phyloP scores from a whole-genome alignment of 2,797 vertebrate species.

The Hyperoplus immaculatus region DNA sequence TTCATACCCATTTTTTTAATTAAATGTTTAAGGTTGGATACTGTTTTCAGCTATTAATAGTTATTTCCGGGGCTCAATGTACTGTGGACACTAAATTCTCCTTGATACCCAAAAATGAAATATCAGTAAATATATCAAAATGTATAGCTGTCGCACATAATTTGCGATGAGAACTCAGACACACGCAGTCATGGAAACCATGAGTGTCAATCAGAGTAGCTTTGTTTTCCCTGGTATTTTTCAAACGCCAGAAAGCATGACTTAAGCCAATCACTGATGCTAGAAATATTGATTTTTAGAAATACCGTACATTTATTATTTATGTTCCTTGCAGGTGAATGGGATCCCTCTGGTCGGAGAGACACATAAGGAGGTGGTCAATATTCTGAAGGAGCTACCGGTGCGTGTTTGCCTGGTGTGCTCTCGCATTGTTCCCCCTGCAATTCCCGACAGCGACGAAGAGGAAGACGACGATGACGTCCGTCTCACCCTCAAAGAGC shows the following conservation, averaged over 20 bases:
- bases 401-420: constrained; percentile 90
- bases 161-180: neutral
- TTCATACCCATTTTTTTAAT: constrained; percentile 36
- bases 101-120: constrained; percentile 25
- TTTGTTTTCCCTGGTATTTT: constrained; percentile 4
- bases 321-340: constrained; percentile 87
- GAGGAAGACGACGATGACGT: constrained; percentile 80
- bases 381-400: constrained; percentile 92
- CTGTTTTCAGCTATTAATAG: constrained; percentile 29
- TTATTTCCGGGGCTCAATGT: constrained; percentile 29
- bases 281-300: constrained; percentile 13
- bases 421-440: constrained; percentile 83
- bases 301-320: neutral
- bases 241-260: neutral
- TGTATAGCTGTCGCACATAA: neutral
- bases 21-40: constrained; percentile 12
- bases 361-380: constrained; percentile 93
- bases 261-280: neutral
- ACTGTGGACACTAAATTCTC: constrained; percentile 35
- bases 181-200: neutral
- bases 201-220: neutral
- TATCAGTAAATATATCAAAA: constrained; percentile 14
- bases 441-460: constrained; percentile 69
- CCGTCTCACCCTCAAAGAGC: constrained; percentile 82
- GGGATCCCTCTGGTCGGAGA: constrained; percentile 92